These are phyloP conservation scores for Conus betulinus DNA, from an alignment of 1,140 invertebrate genomes.

Conservation along the genomic window DNA sequence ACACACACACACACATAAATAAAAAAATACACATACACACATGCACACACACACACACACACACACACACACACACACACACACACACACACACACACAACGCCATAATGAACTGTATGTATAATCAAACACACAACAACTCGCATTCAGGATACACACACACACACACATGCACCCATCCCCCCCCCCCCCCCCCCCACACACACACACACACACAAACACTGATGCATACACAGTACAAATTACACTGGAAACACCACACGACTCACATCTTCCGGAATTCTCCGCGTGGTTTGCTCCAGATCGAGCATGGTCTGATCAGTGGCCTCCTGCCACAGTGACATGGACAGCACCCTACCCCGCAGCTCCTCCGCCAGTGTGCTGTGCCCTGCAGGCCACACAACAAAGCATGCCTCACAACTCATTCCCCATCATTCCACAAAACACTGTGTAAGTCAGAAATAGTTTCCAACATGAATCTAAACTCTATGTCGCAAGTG, in stretches of 20 bases:
- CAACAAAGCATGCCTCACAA: no score
- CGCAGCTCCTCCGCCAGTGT: slow-evolving; percentile 57
- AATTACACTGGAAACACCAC: background rate
- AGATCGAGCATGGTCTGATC: slow-evolving; percentile 63
- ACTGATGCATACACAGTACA: background rate
- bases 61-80: background rate
- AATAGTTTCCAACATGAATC: no score
- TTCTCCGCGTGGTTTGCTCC: slow-evolving; percentile 52
- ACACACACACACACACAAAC: no score
- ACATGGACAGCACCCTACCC: slow-evolving; percentile 66
- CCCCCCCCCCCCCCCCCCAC: no score
- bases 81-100: background rate
- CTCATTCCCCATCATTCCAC: no score
- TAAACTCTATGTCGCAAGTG: no score
- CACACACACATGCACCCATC: background rate
- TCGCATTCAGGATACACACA: background rate
- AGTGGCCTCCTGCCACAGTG: slow-evolving; percentile 68
- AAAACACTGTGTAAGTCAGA: no score
- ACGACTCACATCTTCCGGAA: slow-evolving; percentile 68
- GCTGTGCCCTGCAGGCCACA: slow-evolving; percentile 53
- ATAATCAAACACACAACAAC: no score
- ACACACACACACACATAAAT: background rate
- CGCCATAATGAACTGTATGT: background rate
- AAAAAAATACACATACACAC: no score
- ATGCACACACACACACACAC: background rate